Evolutionary conservation across 2,113 vertebrate genomes (phyloP), one percentile per base, ranked within the genome.

Genomic region (Axis porcinus): DNA sequence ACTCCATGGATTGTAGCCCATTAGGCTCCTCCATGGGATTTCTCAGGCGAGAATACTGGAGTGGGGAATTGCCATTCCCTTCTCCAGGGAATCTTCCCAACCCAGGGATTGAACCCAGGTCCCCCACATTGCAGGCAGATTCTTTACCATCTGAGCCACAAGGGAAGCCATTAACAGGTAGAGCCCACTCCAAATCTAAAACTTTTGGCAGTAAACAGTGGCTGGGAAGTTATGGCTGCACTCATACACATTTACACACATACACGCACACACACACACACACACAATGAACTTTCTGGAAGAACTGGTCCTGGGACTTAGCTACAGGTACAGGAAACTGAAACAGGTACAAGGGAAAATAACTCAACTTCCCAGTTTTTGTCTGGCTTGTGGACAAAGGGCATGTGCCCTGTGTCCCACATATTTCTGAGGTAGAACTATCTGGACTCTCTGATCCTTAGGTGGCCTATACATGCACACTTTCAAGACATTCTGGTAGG

Each of bases 211-310:
- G 19, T 84, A 36, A 97, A 79, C 60, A 54, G 36, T 85, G 36
- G 64, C 84, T 96, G 28, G n/a, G 33, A 97, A 82, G 36, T 74
- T 97, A 96, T 23, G 25, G 45, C n/a, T 91, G 16, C 10, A 93
- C 45, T 82, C 55, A 85, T 19, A 30, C 13, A 88, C n/a, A 85
- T 76, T 52, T 54, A 93, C 8, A 78, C 7, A 90, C 19, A 86
- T 25, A 84, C 12, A 50, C 40, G 85, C 17, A 54, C 28, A 95
- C 36, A 89, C 43, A n/a, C 1, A 1, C 30, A 2, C 10, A 40
- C 40, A 40, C 40, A 40, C 40, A 40, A 40, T 40, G 15, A 91
- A 94, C 64, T 88, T 94, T 91, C 83, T 96, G 13, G 52, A 97
- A 86, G 30, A 40, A 76, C 50, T 76, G 36, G 83, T 89, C 64